Conservation (phyloP, 2,797 vertebrate species). For the Rhinichthys osculus region DNA sequence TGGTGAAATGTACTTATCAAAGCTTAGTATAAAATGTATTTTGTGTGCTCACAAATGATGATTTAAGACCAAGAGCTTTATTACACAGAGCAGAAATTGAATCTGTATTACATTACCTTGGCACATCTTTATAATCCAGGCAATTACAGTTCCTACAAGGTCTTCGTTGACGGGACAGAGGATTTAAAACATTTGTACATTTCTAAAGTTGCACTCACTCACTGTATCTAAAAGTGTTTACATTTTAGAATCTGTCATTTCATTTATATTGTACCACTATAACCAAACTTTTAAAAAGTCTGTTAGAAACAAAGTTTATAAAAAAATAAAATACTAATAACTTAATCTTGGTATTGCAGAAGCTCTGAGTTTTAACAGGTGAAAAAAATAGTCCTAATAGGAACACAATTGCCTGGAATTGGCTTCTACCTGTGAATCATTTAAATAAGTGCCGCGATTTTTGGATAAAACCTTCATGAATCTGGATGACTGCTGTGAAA, state of each 20-base stretch:
- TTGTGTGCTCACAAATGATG: background rate
- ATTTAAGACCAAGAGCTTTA: background rate
- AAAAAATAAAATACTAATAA: background rate
- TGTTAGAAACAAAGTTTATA: background rate
- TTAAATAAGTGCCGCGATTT: slow-evolving; percentile 5
- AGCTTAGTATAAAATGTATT: background rate
- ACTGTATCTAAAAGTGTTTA: background rate
- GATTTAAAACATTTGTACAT: background rate
- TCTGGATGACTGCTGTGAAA: slow-evolving; percentile 28
- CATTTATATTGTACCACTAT: background rate
- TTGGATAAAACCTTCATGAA: slow-evolving; percentile 4
- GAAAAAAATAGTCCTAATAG: background rate
- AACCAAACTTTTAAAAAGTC: background rate
- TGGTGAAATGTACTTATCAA: background rate
- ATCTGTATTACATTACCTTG: background rate
- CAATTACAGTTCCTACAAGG: background rate
- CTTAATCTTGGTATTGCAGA: background rate
- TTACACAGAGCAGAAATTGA: background rate
- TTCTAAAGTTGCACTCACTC: background rate
- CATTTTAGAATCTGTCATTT: too few relatives aligned
- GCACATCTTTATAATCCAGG: background rate
- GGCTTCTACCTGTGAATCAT: slow-evolving; percentile 7
- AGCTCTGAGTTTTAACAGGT: background rate
- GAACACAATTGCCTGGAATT: slow-evolving; percentile 18
- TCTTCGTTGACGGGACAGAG: background rate